Evolutionary conservation across 2,113 vertebrate species (phyloP).

Genomic region (Marmota monax): DNA sequence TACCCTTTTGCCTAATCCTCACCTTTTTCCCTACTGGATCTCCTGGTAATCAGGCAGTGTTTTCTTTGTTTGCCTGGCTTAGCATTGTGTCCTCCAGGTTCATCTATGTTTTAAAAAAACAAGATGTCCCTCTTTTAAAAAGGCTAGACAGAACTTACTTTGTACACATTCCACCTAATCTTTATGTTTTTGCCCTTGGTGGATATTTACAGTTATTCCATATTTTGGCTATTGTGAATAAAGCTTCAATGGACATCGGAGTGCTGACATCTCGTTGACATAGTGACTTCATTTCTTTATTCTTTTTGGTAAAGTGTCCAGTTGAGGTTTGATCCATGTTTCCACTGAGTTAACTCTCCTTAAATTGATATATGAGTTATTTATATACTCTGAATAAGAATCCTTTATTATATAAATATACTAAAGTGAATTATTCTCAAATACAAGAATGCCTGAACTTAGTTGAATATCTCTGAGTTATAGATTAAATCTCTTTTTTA

Average conservation of each 20-base stretch:
- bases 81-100: not conserved
- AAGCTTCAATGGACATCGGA: not conserved
- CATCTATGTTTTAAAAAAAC: not conserved
- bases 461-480: not conserved
- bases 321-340: not conserved
- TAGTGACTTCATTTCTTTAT: not conserved
- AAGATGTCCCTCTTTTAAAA: not conserved
- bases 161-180: not conserved
- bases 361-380: not conserved
- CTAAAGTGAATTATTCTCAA: not conserved
- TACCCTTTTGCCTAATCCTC: not conserved
- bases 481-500: not conserved
- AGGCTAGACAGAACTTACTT: not conserved
- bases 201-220: not conserved
- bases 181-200: not conserved
- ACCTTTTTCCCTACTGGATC: not conserved
- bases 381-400: not conserved
- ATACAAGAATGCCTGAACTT: not conserved
- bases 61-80: not conserved
- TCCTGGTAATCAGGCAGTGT: too few relatives aligned
- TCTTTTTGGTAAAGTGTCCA: not conserved
- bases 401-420: not conserved
- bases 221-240: not conserved
- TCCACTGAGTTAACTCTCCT: not conserved
- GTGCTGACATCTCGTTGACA: not conserved